phyloP scores from a whole-genome alignment of 1,140 invertebrate genomes.

The Ips typographus region DNA sequence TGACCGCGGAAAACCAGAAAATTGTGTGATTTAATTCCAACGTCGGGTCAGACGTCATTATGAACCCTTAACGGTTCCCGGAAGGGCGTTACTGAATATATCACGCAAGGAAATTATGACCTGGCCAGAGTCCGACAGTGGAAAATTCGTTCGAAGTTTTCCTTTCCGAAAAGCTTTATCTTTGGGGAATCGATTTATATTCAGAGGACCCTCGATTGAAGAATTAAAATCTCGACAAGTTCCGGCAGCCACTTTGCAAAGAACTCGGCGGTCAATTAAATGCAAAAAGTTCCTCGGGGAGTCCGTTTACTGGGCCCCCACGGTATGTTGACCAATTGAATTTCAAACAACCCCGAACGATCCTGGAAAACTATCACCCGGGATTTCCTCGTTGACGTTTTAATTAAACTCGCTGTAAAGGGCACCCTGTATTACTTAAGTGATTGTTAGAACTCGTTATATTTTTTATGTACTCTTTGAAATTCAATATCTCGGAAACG shows the following conservation, averaged over 20 bases:
- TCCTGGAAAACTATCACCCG: conserved; percentile 13
- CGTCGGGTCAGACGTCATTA: background rate
- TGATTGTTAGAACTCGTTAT: background rate
- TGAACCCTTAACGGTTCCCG: background rate
- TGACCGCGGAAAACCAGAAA: background rate
- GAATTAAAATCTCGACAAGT: conserved; percentile 10
- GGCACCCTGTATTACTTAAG: background rate
- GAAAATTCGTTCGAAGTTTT: background rate
- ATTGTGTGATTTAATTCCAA: background rate
- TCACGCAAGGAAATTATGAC: conserved; percentile 3
- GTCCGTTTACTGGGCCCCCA: background rate
- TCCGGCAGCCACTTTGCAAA: conserved; percentile 1
- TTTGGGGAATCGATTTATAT: background rate
- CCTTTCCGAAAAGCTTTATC: background rate
- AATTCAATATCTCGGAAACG: too few species aligned
- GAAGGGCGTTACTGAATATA: background rate
- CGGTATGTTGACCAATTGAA: conserved; percentile 21
- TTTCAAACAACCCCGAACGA: conserved; percentile 18
- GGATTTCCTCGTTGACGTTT: conserved; percentile 6
- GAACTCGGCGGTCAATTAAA: conserved; percentile 19
- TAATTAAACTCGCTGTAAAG: conserved; percentile 1
- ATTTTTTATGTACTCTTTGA: too few species aligned
- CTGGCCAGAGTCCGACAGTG: background rate
- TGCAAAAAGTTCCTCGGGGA: conserved; percentile 22
- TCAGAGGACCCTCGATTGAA: background rate